phyloP scores from a whole-genome alignment of 2,113 vertebrate genomes.

The Heteronetta atricapilla region DNA sequence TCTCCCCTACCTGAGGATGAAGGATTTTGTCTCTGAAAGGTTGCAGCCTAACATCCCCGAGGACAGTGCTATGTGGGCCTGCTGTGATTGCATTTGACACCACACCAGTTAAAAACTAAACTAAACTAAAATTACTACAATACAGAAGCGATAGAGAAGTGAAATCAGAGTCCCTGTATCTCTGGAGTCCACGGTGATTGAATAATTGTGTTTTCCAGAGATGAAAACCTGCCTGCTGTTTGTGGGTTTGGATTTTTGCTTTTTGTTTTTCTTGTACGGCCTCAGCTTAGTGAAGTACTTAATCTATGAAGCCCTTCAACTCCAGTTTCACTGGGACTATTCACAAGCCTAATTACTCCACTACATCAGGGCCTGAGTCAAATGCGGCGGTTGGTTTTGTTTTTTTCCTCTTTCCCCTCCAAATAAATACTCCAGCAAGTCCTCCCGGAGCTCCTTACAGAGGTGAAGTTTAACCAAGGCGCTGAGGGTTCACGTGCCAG shows the following conservation, averaged over 20 bases:
- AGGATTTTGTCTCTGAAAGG: neutral
- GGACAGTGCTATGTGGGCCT: neutral
- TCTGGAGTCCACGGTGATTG: neutral
- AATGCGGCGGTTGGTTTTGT: neutral
- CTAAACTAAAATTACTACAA: neutral
- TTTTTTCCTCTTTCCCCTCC: neutral
- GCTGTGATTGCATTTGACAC: neutral
- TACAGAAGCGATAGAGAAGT: neutral
- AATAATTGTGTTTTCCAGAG: neutral
- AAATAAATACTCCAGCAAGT: neutral
- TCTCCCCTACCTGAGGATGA: neutral
- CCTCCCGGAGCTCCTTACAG: neutral
- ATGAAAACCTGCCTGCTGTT: neutral
- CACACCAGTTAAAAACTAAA: neutral
- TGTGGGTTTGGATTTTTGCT: neutral
- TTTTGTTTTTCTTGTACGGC: neutral
- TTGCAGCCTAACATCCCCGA: neutral
- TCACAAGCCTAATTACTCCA: neutral
- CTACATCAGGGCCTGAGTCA: conserved; percentile 12
- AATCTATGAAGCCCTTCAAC: neutral
- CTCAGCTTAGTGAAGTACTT: neutral
- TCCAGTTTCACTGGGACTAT: conserved; percentile 9
- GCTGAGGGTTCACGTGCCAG: neutral
- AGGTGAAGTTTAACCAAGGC: neutral
- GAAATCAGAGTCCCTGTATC: neutral